Conservation (phyloP, 2,888 invertebrate genomes). For the Syrista parreyssii region DNA sequence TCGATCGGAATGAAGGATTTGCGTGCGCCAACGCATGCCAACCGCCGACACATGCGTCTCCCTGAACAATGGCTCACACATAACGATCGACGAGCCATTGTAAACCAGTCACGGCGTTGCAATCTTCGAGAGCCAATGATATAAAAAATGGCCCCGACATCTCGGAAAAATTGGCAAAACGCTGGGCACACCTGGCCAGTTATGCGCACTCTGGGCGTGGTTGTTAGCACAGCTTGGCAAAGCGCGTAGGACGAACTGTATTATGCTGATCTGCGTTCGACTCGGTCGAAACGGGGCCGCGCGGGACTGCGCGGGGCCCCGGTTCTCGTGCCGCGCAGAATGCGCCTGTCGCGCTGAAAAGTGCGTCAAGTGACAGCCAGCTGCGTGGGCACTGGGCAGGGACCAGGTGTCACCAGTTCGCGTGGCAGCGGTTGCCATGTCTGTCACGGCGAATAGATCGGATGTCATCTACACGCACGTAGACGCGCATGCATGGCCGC, state of each 20-base stretch:
- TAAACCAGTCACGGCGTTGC: background rate
- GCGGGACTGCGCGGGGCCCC: constrained; percentile 6
- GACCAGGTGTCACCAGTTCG: constrained; percentile 28
- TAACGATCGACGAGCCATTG: constrained; percentile 1
- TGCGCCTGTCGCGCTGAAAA: constrained; percentile 44
- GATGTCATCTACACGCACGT: too few species aligned
- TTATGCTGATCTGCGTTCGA: constrained; percentile 48
- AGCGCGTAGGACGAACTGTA: constrained; percentile 51
- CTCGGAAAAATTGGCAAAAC: constrained; percentile 42
- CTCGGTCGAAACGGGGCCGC: constrained; percentile 25
- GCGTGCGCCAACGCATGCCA: constrained; percentile 14
- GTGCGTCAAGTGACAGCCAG: constrained; percentile 47
- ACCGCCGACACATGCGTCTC: background rate
- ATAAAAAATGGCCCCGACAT: too few species aligned
- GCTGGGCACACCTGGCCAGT: constrained; percentile 52
- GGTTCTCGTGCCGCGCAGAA: constrained; percentile 38
- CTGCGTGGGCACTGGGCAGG: constrained; percentile 29
- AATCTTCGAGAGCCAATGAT: too few species aligned
- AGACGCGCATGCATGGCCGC: too few species aligned
- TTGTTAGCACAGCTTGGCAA: constrained; percentile 38
- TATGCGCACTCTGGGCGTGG: constrained; percentile 47
- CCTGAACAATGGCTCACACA: constrained; percentile 9
- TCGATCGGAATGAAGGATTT: constrained; percentile 7
- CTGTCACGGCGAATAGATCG: background rate
- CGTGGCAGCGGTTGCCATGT: background rate